A percentile compares a stretch with the other conserved stretches of the same genome.
These are phyloP conservation scores for Otolemur crassicaudatus DNA, from an alignment of 2,797 vertebrate genomes.

Conservation along the genomic window DNA sequence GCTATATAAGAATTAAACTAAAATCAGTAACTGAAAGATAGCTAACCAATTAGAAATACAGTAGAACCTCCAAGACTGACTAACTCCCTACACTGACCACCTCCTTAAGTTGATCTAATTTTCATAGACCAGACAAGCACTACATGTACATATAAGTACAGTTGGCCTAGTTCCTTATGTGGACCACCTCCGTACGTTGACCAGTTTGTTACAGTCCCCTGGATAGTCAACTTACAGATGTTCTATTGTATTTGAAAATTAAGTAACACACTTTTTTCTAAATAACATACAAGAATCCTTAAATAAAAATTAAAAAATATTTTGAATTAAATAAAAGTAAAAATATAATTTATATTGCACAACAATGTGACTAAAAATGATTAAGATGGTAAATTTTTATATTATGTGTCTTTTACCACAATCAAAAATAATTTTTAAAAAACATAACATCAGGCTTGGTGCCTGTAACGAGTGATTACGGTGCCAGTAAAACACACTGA, in stretches of 20 bases:
- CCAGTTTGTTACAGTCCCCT: no score
- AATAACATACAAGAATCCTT: neutral
- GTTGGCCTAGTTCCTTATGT: no score
- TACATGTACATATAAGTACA: no score
- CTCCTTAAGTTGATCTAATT: no score
- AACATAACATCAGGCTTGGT: neutral
- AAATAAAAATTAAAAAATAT: neutral
- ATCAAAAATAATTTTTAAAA: neutral
- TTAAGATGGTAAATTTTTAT: neutral
- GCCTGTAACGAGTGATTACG: no score
- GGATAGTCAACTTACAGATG: no score
- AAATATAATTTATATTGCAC: neutral
- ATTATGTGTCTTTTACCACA: neutral
- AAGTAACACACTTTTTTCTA: neutral
- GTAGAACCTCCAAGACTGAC: no score
- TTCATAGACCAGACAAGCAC: no score
- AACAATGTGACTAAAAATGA: neutral
- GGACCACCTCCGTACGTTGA: no score
- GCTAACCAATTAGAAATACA: neutral
- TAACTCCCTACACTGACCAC: no score
- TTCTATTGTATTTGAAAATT: neutral
- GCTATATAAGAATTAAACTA: neutral
- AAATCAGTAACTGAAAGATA: neutral
- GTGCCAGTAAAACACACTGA: no score
- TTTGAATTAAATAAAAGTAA: neutral